These are phyloP conservation scores for Ecliptopera silaceata DNA, from an alignment of 2,888 invertebrate genomes.

Conservation along the genomic window DNA sequence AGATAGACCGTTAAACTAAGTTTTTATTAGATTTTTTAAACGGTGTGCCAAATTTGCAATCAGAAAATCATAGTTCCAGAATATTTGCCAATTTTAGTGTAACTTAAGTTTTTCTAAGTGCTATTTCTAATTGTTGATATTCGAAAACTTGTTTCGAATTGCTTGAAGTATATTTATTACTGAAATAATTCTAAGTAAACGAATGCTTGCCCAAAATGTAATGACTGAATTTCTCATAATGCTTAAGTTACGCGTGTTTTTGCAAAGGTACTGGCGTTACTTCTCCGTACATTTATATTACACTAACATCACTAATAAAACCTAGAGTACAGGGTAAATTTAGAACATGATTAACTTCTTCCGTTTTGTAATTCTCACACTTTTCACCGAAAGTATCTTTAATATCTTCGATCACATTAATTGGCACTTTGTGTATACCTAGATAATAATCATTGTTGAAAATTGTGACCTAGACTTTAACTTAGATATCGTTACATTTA, in stretches of 20 bases:
- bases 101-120: slow-evolving; percentile 49
- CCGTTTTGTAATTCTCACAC: slow-evolving; percentile 73
- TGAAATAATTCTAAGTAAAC: slow-evolving; percentile 58
- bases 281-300: slow-evolving; percentile 59
- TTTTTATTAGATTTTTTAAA: slow-evolving; percentile 73
- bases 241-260: slow-evolving; percentile 52
- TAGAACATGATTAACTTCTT: slow-evolving; percentile 74
- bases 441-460: slow-evolving; percentile 73
- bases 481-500: slow-evolving; percentile 61
- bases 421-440: slow-evolving; percentile 72
- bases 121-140: slow-evolving; percentile 39
- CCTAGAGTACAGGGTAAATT: slow-evolving; percentile 82
- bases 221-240: slow-evolving; percentile 66
- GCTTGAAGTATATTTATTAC: slow-evolving; percentile 39
- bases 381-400: slow-evolving; percentile 75
- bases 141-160: slow-evolving; percentile 38
- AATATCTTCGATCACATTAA: slow-evolving; percentile 71
- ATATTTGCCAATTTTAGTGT: slow-evolving; percentile 44
- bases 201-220: slow-evolving; percentile 71
- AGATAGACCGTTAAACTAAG: slow-evolving; percentile 73
- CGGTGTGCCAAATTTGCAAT: slow-evolving; percentile 71
- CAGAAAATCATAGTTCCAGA: slow-evolving; percentile 46
- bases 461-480: slow-evolving; percentile 71
- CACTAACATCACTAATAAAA: slow-evolving; percentile 74
- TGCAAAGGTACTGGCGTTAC: slow-evolving; percentile 39